A percentile compares a stretch with the other conserved stretches of the same genome.
phyloP scores from a whole-genome alignment of 2,888 invertebrate species.

The Mantis religiosa region DNA sequence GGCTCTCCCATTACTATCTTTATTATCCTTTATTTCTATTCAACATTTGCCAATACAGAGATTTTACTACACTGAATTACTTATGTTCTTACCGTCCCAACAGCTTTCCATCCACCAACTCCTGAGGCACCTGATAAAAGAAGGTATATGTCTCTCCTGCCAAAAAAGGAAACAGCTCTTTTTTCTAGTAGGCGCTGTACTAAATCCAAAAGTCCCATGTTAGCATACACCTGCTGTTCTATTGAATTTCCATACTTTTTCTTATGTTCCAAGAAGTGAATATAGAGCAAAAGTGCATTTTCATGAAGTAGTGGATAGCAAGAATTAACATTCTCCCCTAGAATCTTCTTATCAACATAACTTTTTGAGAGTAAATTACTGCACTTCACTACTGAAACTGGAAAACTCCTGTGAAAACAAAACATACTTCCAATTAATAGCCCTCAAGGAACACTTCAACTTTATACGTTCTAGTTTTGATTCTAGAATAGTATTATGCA shows the following conservation, averaged over 20 bases:
- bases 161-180: conserved; percentile 53
- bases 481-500: too few species aligned
- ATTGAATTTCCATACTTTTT: conserved; percentile 47
- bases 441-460: too few species aligned
- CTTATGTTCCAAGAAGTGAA: conserved; percentile 55
- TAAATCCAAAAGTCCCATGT: conserved; percentile 54
- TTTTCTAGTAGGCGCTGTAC: conserved; percentile 56
- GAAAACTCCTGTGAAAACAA: conserved; percentile 37
- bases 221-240: conserved; percentile 54
- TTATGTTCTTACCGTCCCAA: conserved; percentile 52
- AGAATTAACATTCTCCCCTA: conserved; percentile 43
- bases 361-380: conserved; percentile 36
- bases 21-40: too few species aligned
- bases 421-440: background rate
- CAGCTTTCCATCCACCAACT: conserved; percentile 54
- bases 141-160: conserved; percentile 48
- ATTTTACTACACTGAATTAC: too few species aligned
- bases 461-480: too few species aligned
- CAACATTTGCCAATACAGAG: too few species aligned
- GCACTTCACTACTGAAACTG: conserved; percentile 41
- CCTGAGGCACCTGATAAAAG: conserved; percentile 49
- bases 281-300: conserved; percentile 56
- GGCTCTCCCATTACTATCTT: too few species aligned
- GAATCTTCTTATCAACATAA: conserved; percentile 36
- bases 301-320: conserved; percentile 68